These are phyloP conservation scores for Dinoponera quadriceps DNA, from an alignment of 1,140 invertebrate genomes.

Conservation along the genomic window DNA sequence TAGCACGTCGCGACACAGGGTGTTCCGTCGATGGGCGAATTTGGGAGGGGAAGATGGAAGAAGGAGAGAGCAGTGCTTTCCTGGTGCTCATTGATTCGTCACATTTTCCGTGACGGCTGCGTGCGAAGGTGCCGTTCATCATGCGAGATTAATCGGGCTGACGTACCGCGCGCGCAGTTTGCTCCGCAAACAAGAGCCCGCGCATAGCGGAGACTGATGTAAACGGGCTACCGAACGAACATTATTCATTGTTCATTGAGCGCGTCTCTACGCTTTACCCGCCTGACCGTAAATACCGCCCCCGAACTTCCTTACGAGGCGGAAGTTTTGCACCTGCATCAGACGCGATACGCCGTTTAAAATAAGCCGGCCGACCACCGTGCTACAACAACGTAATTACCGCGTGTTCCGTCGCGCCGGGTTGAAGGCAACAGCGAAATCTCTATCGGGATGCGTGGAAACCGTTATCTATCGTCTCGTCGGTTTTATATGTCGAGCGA, in stretches of 20 bases:
- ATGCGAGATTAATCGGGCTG: slow-evolving; percentile 67
- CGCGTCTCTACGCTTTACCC: slow-evolving; percentile 33
- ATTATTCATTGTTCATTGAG: slow-evolving; percentile 64
- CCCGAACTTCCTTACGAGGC: slow-evolving; percentile 28
- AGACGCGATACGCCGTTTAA: slow-evolving; percentile 21
- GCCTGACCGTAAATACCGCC: slow-evolving; percentile 47
- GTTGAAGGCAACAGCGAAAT: slow-evolving; percentile 1
- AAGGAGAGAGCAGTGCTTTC: background rate
- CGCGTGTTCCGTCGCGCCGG: background rate
- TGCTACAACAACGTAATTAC: slow-evolving; percentile 16
- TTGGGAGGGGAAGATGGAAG: background rate
- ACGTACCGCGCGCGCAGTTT: slow-evolving; percentile 60
- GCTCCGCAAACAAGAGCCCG: slow-evolving; percentile 59
- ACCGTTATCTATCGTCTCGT: background rate
- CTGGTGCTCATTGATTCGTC: slow-evolving; percentile 49
- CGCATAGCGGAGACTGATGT: slow-evolving; percentile 15
- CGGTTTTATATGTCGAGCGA: too few species aligned
- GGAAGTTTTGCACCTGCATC: slow-evolving; percentile 34
- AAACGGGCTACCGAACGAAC: slow-evolving; percentile 51
- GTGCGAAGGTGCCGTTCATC: slow-evolving; percentile 58
- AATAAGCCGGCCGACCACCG: slow-evolving; percentile 18
- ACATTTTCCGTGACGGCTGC: slow-evolving; percentile 49
- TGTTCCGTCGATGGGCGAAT: slow-evolving; percentile 23
- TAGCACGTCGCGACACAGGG: background rate
- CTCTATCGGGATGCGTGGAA: background rate